Percentiles rank a stretch among this genome's conserved stretches.
Conservation (phyloP, 1,140 invertebrate species). For the Platorchestia sp. region DNA sequence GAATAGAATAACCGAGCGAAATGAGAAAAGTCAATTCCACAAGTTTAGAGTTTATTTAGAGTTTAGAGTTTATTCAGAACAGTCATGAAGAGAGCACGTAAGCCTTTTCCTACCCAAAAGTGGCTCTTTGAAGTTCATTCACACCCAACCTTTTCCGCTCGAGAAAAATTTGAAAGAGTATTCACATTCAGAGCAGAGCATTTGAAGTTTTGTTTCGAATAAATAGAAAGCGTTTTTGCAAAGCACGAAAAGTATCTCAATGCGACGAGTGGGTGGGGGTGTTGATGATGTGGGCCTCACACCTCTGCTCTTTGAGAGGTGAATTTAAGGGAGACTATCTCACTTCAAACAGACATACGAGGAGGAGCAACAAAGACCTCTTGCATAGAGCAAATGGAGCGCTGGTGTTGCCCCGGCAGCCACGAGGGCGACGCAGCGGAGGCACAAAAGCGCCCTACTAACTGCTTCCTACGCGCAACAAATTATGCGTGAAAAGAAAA, state of each 20-base stretch:
- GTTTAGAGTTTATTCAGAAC: background rate
- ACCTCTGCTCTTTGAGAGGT: conserved; percentile 18
- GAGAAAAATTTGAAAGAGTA: conserved; percentile 4
- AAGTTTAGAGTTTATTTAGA: background rate
- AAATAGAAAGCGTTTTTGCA: conserved; percentile 1
- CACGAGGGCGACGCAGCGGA: background rate
- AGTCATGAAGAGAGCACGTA: background rate
- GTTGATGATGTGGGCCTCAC: background rate
- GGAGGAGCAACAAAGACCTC: conserved; percentile 9
- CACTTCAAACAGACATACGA: conserved; percentile 30
- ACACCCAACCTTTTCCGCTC: background rate
- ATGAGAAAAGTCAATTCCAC: background rate
- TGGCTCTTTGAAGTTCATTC: background rate
- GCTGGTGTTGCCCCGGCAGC: background rate
- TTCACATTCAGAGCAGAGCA: background rate
- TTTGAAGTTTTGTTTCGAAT: conserved; percentile 23
- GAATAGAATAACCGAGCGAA: background rate
- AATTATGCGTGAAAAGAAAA: conserved; percentile 43
- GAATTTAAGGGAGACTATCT: conserved; percentile 9
- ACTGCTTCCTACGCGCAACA: conserved; percentile 27
- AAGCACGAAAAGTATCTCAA: background rate
- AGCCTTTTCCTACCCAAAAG: background rate
- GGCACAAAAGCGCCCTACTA: conserved; percentile 34
- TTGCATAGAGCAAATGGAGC: conserved; percentile 54
- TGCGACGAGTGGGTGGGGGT: background rate